Conservation (phyloP, 2,797 vertebrate genomes). For the Cirrhinus molitorella region DNA sequence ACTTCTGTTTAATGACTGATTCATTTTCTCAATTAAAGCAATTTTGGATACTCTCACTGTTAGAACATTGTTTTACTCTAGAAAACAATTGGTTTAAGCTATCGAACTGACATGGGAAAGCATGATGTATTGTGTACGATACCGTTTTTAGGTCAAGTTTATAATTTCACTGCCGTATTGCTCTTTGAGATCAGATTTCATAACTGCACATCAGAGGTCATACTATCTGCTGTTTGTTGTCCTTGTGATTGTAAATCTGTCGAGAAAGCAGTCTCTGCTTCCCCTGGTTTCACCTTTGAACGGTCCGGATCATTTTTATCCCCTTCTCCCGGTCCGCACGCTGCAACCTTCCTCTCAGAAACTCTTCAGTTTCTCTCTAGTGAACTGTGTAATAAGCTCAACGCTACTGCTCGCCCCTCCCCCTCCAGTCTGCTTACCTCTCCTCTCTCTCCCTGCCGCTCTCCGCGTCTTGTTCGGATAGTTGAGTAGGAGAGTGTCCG, state of each 20-base stretch:
- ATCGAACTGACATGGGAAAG: not conserved
- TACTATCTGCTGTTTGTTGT: not conserved
- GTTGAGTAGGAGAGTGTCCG: constrained; percentile 43
- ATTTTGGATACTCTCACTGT: not conserved
- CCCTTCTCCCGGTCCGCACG: not conserved
- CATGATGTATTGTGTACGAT: not conserved
- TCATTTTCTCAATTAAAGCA: not conserved
- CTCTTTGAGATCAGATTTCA: not conserved
- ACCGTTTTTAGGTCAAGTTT: not conserved
- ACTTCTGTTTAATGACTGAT: not conserved
- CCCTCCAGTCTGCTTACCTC: constrained; percentile 46
- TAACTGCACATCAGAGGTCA: constrained; percentile 3
- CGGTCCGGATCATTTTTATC: not conserved
- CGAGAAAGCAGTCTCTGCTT: not conserved
- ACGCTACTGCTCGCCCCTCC: constrained; percentile 56
- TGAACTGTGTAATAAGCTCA: constrained; percentile 56
- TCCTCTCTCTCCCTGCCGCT: constrained; percentile 34
- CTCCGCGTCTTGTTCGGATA: constrained; percentile 48
- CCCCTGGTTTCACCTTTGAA: not conserved
- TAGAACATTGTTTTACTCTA: not conserved
- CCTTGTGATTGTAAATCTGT: constrained; percentile 2
- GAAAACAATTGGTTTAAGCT: not conserved
- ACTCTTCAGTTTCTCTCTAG: constrained; percentile 49
- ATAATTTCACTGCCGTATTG: not conserved
- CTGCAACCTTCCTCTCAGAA: constrained; percentile 25